Conservation (phyloP, 2,797 vertebrate species). For the Dipus sagitta region DNA sequence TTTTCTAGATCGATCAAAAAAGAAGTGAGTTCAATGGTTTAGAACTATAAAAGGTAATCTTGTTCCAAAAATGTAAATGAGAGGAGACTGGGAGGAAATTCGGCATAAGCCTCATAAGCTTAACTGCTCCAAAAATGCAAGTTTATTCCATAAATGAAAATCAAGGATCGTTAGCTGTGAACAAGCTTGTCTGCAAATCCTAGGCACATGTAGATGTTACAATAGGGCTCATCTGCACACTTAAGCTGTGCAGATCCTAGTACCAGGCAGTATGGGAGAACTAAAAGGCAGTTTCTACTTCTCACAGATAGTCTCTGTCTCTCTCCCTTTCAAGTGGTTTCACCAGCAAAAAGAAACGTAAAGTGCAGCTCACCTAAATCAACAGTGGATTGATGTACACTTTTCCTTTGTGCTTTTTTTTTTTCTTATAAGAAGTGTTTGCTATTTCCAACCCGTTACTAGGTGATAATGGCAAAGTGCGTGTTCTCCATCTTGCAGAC, state of each 20-base stretch:
- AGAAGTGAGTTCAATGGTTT: neutral
- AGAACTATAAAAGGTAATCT: neutral
- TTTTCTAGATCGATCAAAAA: neutral
- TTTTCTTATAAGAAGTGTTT: constrained; percentile 59
- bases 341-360: constrained; percentile 67
- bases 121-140: neutral
- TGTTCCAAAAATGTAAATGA: neutral
- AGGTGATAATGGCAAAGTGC: constrained; percentile 71
- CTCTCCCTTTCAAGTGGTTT: constrained; percentile 66
- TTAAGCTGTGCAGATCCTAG: neutral
- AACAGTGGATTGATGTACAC: constrained; percentile 65
- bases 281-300: constrained; percentile 63
- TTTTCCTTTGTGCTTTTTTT: constrained; percentile 70
- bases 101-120: neutral
- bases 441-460: constrained; percentile 79
- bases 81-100: neutral
- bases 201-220: neutral
- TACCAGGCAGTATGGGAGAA: neutral
- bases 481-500: constrained; percentile 26
- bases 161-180: neutral
- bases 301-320: constrained; percentile 15
- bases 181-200: neutral
- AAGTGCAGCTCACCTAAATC: constrained; percentile 58
- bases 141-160: constrained; percentile 7
- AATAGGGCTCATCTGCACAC: neutral